Evolutionary conservation across 2,888 invertebrate species (phyloP).

Genomic region (Spicauda simplicius): DNA sequence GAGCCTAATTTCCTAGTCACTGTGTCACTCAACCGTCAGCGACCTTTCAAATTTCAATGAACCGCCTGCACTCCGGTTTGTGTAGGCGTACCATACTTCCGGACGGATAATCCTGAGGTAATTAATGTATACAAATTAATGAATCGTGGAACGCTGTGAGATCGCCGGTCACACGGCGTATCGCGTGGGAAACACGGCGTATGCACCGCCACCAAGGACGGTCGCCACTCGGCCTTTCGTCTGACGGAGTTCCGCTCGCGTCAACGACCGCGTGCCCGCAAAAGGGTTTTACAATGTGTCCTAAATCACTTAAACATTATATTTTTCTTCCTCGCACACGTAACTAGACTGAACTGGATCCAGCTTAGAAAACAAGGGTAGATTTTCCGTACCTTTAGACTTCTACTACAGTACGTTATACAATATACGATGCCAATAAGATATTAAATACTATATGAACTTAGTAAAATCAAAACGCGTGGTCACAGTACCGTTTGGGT

Average conservation of each 20-base stretch:
- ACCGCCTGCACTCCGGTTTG: constrained; percentile 31
- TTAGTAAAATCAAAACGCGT: neutral
- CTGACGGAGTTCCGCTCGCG: no score
- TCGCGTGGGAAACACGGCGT: constrained; percentile 52
- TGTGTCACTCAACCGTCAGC: constrained; percentile 21
- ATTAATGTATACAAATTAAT: no score
- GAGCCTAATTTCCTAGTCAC: constrained; percentile 15
- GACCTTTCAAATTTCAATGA: constrained; percentile 59
- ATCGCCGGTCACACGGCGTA: constrained; percentile 53
- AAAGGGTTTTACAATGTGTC: no score
- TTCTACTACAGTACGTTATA: no score
- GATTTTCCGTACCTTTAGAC: no score
- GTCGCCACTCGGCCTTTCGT: constrained; percentile 1
- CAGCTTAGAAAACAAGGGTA: no score
- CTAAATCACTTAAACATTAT: no score
- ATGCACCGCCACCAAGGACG: constrained; percentile 19
- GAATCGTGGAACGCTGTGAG: constrained; percentile 51
- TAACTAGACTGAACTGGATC: no score
- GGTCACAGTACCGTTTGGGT: constrained; percentile 2
- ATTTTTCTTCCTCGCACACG: no score
- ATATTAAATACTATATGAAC: no score
- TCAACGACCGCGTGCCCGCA: no score
- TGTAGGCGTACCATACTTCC: neutral
- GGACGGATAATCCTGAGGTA: neutral
- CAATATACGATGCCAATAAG: no score